Evolutionary conservation across 2,888 invertebrate genomes (phyloP).

Genomic region (Cancer borealis): DNA sequence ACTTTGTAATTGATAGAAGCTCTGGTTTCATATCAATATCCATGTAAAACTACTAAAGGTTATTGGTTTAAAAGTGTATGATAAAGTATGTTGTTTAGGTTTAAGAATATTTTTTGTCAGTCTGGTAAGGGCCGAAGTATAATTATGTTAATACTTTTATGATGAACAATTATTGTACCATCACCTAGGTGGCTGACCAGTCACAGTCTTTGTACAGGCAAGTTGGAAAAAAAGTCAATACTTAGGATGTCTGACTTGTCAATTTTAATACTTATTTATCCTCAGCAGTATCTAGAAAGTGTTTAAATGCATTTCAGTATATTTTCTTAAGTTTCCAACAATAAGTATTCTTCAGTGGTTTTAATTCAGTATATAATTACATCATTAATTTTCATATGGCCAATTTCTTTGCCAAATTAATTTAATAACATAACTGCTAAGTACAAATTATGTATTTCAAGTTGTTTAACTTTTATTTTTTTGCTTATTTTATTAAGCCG

Average conservation of each 20-base stretch:
- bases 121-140: neutral
- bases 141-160: neutral
- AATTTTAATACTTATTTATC: conserved; percentile 47
- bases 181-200: neutral
- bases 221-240: conserved; percentile 63
- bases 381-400: conserved; percentile 56
- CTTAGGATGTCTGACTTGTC: conserved; percentile 62
- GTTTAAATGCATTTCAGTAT: conserved; percentile 58
- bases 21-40: neutral
- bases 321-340: conserved; percentile 31
- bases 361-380: conserved; percentile 3
- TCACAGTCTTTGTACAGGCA: conserved; percentile 52
- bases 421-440: conserved; percentile 68
- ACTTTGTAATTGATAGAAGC: neutral
- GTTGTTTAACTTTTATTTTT: conserved; percentile 68
- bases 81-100: neutral
- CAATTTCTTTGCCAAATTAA: conserved; percentile 74
- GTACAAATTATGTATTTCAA: conserved; percentile 75
- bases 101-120: neutral
- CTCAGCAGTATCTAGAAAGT: conserved; percentile 55
- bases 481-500: conserved; percentile 46
- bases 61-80: neutral
- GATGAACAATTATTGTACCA: neutral
- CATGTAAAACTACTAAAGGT: neutral
- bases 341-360: conserved; percentile 49